Evolutionary conservation across 2,113 vertebrate genomes (phyloP).

Genomic region (Tylochromis polylepis): DNA sequence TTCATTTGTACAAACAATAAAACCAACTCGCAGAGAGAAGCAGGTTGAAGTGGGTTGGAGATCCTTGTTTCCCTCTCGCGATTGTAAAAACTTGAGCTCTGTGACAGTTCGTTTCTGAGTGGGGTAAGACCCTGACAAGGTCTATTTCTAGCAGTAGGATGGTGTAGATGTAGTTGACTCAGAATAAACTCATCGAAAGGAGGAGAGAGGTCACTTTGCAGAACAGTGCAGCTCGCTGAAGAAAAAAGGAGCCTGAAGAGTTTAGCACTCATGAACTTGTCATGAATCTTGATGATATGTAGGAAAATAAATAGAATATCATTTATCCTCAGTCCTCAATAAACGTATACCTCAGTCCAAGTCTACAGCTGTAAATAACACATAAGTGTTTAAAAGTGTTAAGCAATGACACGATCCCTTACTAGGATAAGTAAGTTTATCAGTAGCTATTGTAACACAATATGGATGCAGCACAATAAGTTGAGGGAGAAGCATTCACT

Average conservation of each 20-base stretch:
- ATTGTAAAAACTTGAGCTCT: too few relatives aligned
- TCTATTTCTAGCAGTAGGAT: not conserved
- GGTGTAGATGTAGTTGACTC: not conserved
- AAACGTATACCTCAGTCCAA: not conserved
- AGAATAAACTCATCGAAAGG: not conserved
- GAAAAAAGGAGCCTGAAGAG: not conserved
- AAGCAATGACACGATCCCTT: not conserved
- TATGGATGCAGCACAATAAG: not conserved
- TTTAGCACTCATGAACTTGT: not conserved
- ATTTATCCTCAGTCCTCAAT: not conserved
- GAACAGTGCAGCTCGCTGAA: not conserved
- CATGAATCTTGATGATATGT: not conserved
- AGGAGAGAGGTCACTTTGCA: not conserved
- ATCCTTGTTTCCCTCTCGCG: too few relatives aligned
- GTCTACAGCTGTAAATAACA: not conserved
- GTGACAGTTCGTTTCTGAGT: too few relatives aligned
- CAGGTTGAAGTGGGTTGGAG: too few relatives aligned
- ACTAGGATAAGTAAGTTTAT: not conserved
- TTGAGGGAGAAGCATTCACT: not conserved
- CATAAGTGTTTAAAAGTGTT: not conserved
- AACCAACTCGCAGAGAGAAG: too few relatives aligned
- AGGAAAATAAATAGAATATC: not conserved
- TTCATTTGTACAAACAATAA: too few relatives aligned
- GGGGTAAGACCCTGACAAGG: too few relatives aligned
- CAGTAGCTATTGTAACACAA: not conserved